Evolutionary conservation across 2,888 invertebrate genomes (phyloP).

Genomic region (Tinea pellionella): DNA sequence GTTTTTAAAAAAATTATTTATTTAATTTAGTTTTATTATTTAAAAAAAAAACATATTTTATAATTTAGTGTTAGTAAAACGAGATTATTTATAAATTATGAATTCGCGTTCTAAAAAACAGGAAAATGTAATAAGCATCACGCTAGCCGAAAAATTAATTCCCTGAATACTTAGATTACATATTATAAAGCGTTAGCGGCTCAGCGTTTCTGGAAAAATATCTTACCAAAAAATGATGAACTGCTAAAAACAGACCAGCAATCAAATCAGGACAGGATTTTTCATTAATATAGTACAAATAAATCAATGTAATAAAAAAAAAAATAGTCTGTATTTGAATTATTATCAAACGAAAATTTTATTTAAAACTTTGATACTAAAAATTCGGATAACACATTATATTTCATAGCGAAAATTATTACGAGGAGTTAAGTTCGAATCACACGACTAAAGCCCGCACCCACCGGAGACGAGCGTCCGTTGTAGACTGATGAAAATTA

Average conservation of each 20-base stretch:
- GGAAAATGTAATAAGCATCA: not conserved
- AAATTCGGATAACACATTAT: not conserved
- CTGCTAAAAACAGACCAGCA: not conserved
- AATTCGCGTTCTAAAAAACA: not conserved
- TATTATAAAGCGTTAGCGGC: not conserved
- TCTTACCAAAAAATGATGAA: not conserved
- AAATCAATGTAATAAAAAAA: not conserved
- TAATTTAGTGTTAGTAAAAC: not conserved
- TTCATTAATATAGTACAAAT: not conserved
- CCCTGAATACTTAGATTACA: not conserved
- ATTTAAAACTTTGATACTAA: too few species aligned
- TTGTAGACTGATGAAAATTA: not conserved
- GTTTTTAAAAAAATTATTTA: too few species aligned
- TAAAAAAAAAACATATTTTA: too few species aligned
- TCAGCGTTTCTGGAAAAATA: not conserved
- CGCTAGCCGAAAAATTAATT: not conserved
- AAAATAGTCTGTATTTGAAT: not conserved
- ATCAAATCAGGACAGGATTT: not conserved
- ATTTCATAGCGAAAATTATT: not conserved
- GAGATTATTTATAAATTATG: not conserved
- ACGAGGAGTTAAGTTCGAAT: not conserved
- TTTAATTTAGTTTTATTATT: too few species aligned
- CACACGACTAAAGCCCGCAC: not conserved
- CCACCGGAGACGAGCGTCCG: not conserved
- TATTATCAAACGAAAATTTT: too few species aligned